Evolutionary conservation across 2,888 invertebrate genomes (phyloP).

Genomic region (Oxytorus armatus): DNA sequence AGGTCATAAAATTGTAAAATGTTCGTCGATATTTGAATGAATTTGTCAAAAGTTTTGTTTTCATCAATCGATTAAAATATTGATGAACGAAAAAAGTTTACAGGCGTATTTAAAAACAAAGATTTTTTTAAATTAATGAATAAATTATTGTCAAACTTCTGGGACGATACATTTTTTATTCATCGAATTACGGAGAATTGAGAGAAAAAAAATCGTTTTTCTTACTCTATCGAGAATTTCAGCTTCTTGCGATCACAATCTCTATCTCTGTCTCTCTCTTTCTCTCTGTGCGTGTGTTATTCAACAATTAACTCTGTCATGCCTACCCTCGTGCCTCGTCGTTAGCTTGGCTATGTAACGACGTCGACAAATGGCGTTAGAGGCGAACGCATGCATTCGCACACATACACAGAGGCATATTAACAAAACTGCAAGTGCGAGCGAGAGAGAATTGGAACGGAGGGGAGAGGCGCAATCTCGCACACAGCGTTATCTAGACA

Average conservation of each 20-base stretch:
- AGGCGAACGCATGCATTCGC: conserved; percentile 23
- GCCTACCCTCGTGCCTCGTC: conserved; percentile 64
- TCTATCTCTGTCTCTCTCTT: conserved; percentile 6
- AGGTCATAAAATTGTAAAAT: too few species aligned
- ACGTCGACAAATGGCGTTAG: conserved; percentile 65
- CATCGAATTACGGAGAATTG: background rate
- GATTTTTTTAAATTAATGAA: too few species aligned
- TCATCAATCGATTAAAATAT: too few species aligned
- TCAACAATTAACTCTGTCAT: conserved; percentile 65
- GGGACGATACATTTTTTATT: background rate
- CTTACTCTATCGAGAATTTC: conserved; percentile 1
- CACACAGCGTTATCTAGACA: conserved; percentile 50
- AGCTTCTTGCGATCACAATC: background rate
- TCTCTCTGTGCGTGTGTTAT: conserved; percentile 34
- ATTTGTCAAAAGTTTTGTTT: too few species aligned
- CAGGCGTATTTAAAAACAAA: too few species aligned
- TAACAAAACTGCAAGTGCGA: background rate
- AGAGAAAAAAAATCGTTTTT: background rate
- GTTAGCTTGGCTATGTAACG: conserved; percentile 62
- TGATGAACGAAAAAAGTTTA: too few species aligned
- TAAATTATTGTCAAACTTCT: too few species aligned
- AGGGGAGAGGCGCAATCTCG: conserved; percentile 47
- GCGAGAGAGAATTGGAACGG: conserved; percentile 11
- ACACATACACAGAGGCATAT: background rate
- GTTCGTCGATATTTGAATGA: too few species aligned